Base-by-base conservation (phyloP, 2,113 vertebrate species). In the Ageneiosus marmoratus region DNA sequence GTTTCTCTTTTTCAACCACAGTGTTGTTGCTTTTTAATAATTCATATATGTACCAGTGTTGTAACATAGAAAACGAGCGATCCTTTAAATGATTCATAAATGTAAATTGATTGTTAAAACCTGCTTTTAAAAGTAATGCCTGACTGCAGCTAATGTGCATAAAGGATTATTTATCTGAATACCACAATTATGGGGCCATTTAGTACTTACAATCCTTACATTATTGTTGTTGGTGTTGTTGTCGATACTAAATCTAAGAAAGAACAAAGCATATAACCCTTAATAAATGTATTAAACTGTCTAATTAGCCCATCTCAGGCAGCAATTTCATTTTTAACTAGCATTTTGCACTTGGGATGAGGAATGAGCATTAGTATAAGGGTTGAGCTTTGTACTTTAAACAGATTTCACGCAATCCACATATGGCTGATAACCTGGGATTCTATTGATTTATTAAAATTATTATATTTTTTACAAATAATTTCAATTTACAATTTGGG, bases 61-160 rank as follows among this genome's bases (percentile, higher is more conserved):
- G 53, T 55, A 55, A 18, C 20, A 55, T 6, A 7, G 20, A 53
- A 50, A 50, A 20, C 6, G 27, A 24, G 18, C 9, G 15, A 32
- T 79, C 24, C 1, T 65, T n/a, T 65, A 79, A 79, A 79, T 63
- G 41, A 67, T 80, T 53, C 62, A 67, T 5, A 18, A 32, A 4
- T 51, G 27, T 20, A 74, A 74, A 29, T 4, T 20, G n/a, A 27
- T 29, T 18, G 8, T 50, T 27, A 29, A 73, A 51, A 29, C 46
- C 18, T 73, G 41, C 41, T 72, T 73, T 20, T 51, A 27, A 29
- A 51, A 50, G 0, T 8, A 10, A 72, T n/a, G 15, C 5, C 24
- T 15, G 41, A 13, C 24, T 16, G 44, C 12, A 13, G 0, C 13
- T 27, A 27, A 73, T 12, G 44, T 6, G 22, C 22, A n/a, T 46